Evolutionary conservation across 2,888 invertebrate species (phyloP), one percentile per base, ranked within the genome.

Genomic region (Crocallis elinguaria): DNA sequence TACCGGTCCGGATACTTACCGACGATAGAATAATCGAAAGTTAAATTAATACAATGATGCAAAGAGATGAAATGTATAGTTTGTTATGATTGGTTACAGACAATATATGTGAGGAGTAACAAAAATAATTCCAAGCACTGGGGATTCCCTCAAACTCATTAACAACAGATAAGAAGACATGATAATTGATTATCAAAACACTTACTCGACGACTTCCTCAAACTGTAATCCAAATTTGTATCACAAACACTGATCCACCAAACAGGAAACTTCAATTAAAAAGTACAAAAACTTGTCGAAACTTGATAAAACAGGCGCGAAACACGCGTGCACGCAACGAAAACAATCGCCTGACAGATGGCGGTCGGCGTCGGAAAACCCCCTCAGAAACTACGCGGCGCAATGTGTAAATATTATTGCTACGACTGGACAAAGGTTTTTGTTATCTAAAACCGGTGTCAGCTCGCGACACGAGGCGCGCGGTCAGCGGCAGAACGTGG

Each of bases 341-440:
- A 82, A 88, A 88, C 89, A 86, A 84, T 77, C 81, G 74, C 67
- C 71, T 79, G 82, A 82, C 86, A 87, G 86, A 84, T 86, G 84
- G 82, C 84, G 82, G 77, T 73, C 76, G 75, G 75, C 75, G 82
- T 80, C 77, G 88, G 90, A 88, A 90, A 90, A 88, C 88, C 88
- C 19, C 90, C 90, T 83, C 81, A 69, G 82, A 83, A 82, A 84
- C 76, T 84, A 82, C 86, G 86, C 88, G 79, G 77, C 74, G 77
- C 83, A 73, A 75, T 69, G 79, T 81, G 88, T 89, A 86, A 91
- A 89, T 90, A 89, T 90, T 88, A 86, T 80, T 86, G 85, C 79
- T 83, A 75, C 81, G 82, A 75, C 88, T 86, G 89, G 90, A 91
- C 91, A 91, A 91, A 91, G 90, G 91, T 88, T 90, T 88, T 88